phyloP scores from a whole-genome alignment of 53 echinoderm and acorn worm species.

The Holothuria scabra region DNA sequence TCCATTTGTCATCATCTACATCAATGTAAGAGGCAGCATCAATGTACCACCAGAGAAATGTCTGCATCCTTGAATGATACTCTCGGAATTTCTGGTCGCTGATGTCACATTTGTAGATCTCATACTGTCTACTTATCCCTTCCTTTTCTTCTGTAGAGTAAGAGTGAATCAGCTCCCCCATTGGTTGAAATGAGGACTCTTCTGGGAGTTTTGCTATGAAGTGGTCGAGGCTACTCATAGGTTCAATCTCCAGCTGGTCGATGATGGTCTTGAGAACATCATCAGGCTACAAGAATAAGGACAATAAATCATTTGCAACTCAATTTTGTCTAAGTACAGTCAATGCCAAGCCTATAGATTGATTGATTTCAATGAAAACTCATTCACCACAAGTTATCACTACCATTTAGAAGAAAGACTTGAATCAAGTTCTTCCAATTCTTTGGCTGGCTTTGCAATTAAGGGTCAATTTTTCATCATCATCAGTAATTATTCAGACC shows the following conservation, averaged over 20 bases:
- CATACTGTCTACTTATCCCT: constrained; percentile 62
- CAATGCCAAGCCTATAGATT: neutral
- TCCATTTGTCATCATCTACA: constrained; percentile 88
- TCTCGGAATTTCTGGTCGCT: constrained; percentile 67
- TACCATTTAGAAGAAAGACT: too few species aligned
- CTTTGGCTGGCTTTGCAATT: too few species aligned
- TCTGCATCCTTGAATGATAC: constrained; percentile 80
- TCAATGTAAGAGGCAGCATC: constrained; percentile 91
- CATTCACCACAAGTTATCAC: too few species aligned
- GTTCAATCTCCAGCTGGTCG: constrained; percentile 80
- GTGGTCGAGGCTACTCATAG: constrained; percentile 77
- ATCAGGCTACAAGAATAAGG: constrained; percentile 67
- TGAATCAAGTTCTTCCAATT: too few species aligned
- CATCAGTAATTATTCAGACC: too few species aligned
- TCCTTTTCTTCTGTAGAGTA: constrained; percentile 58
- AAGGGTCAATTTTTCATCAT: too few species aligned
- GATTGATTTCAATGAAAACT: neutral
- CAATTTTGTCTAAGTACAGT: neutral
- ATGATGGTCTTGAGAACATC: constrained; percentile 73
- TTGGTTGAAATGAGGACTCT: constrained; percentile 73
- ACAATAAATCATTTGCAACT: neutral
- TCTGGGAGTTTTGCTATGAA: constrained; percentile 69
- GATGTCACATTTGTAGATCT: constrained; percentile 84
- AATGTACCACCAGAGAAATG: constrained; percentile 96
- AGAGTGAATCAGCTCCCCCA: constrained; percentile 78